phyloP scores from a whole-genome alignment of 2,888 invertebrate genomes.

The Panopea generosa region DNA sequence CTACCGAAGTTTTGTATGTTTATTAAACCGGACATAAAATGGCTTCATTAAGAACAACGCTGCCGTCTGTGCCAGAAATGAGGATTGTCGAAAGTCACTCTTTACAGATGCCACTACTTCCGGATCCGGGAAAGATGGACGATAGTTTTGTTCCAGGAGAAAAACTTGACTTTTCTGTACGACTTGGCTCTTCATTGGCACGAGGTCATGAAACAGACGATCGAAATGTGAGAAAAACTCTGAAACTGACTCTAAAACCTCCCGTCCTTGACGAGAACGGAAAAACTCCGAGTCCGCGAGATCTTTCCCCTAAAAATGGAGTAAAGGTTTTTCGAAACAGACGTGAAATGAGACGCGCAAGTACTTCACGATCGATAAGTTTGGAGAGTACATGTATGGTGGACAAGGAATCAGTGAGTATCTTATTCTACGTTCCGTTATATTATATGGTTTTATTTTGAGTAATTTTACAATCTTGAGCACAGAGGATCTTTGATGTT shows the following conservation, averaged over 20 bases:
- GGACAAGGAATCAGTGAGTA: slow-evolving; percentile 39
- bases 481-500: too few relatives aligned
- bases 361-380: slow-evolving; percentile 9
- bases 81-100: slow-evolving; percentile 15
- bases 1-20: too few relatives aligned
- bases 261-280: not conserved
- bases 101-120: slow-evolving; percentile 63
- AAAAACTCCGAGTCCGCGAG: slow-evolving; percentile 2
- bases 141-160: slow-evolving; percentile 40
- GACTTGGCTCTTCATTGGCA: slow-evolving; percentile 65
- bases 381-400: slow-evolving; percentile 7
- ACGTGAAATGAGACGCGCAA: slow-evolving; percentile 23
- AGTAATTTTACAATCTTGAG: too few relatives aligned
- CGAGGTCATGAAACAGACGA: slow-evolving; percentile 37
- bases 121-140: slow-evolving; percentile 63
- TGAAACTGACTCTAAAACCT: not conserved
- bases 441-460: too few relatives aligned
- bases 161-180: slow-evolving; percentile 63
- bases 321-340: slow-evolving; percentile 7
- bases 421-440: too few relatives aligned
- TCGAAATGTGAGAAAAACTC: slow-evolving; percentile 27
- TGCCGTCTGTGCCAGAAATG: slow-evolving; percentile 15
- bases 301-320: not conserved
- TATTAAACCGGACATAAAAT: too few relatives aligned
- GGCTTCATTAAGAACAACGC: not conserved